Percentiles rank a stretch among this genome's conserved stretches.
phyloP scores from a whole-genome alignment of 2,797 vertebrate genomes.

The Sebastiscus tertius region DNA sequence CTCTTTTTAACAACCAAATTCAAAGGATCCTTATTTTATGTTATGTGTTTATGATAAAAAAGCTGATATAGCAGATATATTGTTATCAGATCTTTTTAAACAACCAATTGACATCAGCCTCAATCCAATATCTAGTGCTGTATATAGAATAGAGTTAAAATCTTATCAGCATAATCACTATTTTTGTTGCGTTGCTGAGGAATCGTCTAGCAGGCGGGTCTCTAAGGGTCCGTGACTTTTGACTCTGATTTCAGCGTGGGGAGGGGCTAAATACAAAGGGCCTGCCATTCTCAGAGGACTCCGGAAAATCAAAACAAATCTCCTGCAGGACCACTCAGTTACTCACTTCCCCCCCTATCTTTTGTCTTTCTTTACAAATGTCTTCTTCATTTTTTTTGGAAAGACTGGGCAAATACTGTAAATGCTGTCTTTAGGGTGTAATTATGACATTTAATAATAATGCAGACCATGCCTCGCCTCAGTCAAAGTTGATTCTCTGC shows the following conservation, averaged over 20 bases:
- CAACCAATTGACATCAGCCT: not conserved
- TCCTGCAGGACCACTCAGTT: slow-evolving; percentile 9
- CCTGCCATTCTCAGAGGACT: slow-evolving; percentile 42
- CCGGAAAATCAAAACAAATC: slow-evolving; percentile 43
- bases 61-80: not conserved
- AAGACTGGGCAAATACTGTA: not conserved
- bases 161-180: not conserved
- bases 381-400: not conserved
- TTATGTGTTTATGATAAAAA: not conserved
- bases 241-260: slow-evolving; percentile 51
- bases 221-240: slow-evolving; percentile 51
- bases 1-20: not conserved
- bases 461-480: not conserved
- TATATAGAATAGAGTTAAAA: not conserved
- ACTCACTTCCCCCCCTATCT: not conserved
- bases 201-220: slow-evolving; percentile 9
- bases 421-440: not conserved
- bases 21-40: not conserved
- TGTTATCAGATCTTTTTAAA: not conserved
- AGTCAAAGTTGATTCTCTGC: slow-evolving; percentile 1
- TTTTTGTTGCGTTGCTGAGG: slow-evolving; percentile 6
- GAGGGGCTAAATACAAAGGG: slow-evolving; percentile 53
- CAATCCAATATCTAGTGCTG: not conserved
- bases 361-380: not conserved
- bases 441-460: slow-evolving; percentile 30